Evolutionary conservation across 2,888 invertebrate genomes (phyloP).

Genomic region (Silvanus unidentatus): DNA sequence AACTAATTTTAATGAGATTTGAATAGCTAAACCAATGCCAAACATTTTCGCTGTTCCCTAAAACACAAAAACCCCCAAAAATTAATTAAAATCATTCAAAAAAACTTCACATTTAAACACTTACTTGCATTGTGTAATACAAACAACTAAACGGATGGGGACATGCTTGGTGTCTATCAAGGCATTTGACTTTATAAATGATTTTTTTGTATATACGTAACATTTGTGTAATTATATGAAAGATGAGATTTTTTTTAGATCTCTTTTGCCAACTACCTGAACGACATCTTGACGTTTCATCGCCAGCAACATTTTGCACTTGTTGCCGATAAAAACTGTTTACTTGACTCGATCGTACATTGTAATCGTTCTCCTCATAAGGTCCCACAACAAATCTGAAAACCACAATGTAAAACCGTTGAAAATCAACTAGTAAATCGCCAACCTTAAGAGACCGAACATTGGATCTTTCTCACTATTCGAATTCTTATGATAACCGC

Average conservation of each 20-base stretch:
- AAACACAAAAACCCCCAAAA: too few relatives aligned
- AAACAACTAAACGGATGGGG: conserved; percentile 60
- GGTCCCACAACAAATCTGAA: conserved; percentile 58
- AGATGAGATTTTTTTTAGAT: conserved; percentile 34
- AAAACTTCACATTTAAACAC: conserved; percentile 6
- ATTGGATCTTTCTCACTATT: conserved; percentile 51
- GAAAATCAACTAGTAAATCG: background rate
- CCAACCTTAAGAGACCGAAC: conserved; percentile 56
- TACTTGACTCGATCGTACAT: conserved; percentile 31
- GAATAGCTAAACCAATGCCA: conserved; percentile 56
- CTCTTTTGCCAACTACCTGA: conserved; percentile 29
- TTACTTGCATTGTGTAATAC: conserved; percentile 52
- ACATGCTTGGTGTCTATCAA: conserved; percentile 50
- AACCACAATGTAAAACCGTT: too few relatives aligned
- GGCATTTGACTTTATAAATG: conserved; percentile 49
- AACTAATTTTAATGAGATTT: conserved; percentile 54
- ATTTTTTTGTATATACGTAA: conserved; percentile 46
- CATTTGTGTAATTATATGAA: conserved; percentile 43
- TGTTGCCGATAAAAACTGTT: conserved; percentile 35
- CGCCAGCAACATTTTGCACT: conserved; percentile 30
- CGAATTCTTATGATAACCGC: conserved; percentile 48
- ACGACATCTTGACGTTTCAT: conserved; percentile 19
- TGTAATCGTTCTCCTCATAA: conserved; percentile 51
- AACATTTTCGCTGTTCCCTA: conserved; percentile 57
- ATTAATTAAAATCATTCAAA: conserved; percentile 6